Evolutionary conservation across 1,140 invertebrate genomes (phyloP).

Genomic region (Monomorium pharaonis): DNA sequence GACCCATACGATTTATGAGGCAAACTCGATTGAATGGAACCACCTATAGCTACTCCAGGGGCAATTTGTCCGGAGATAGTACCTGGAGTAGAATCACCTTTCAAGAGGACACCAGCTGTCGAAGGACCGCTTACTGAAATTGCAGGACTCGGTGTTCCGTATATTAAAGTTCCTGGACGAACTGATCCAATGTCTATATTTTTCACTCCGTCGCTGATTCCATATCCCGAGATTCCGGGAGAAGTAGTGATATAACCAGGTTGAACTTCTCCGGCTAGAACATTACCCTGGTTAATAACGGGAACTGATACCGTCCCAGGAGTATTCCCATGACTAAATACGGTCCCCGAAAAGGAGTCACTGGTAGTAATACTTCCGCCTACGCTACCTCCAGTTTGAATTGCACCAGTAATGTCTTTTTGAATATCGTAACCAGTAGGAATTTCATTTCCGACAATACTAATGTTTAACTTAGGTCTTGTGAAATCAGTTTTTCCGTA

Average conservation of each 20-base stretch:
- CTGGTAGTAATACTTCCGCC: constrained; percentile 53
- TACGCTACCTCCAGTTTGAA: constrained; percentile 35
- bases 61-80: constrained; percentile 63
- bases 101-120: constrained; percentile 44
- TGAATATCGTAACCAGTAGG: not conserved
- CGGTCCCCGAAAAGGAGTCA: constrained; percentile 50
- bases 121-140: constrained; percentile 42
- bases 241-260: constrained; percentile 68
- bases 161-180: constrained; percentile 19
- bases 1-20: constrained; percentile 12
- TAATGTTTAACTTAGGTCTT: constrained; percentile 36
- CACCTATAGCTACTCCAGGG: constrained; percentile 48
- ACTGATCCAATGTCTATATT: constrained; percentile 48
- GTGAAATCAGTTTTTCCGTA: not conserved
- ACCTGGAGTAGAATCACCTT: constrained; percentile 51
- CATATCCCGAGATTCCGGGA: constrained; percentile 71
- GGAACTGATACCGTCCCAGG: constrained; percentile 53
- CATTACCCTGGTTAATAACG: constrained; percentile 45
- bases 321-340: constrained; percentile 53
- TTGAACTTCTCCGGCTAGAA: constrained; percentile 40
- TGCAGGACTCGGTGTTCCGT: constrained; percentile 47
- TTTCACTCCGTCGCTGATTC: constrained; percentile 67
- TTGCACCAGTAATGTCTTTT: not conserved
- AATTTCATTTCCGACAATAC: not conserved
- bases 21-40: constrained; percentile 59